phyloP scores from a whole-genome alignment of 2,888 invertebrate species.

The Blomia tropicalis region DNA sequence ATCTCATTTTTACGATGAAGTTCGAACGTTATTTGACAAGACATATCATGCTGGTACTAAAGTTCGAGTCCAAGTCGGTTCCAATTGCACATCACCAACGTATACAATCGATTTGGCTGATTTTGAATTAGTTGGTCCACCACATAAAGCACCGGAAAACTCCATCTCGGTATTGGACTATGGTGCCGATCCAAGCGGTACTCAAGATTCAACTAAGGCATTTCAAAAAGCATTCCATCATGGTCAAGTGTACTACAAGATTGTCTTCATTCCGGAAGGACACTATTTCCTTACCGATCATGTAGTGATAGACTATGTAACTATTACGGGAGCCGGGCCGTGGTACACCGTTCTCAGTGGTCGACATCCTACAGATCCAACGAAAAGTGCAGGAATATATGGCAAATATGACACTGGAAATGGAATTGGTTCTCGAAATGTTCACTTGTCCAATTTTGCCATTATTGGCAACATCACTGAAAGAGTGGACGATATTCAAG shows the following conservation, averaged over 20 bases:
- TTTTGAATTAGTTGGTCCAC: conserved; percentile 5
- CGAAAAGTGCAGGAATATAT: not conserved
- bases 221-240: conserved; percentile 1
- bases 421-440: not conserved
- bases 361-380: not conserved
- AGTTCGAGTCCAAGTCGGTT: not conserved
- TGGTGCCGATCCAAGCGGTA: not conserved
- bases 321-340: not conserved
- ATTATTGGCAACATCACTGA: conserved; percentile 11
- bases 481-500: not conserved
- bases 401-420: conserved; percentile 1
- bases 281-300: not conserved
- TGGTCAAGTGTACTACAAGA: not conserved
- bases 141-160: not conserved
- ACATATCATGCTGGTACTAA: not conserved
- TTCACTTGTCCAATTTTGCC: not conserved
- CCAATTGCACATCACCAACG: not conserved
- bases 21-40: conserved; percentile 6
- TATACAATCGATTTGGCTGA: conserved; percentile 13
- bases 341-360: not conserved
- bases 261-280: conserved; percentile 5
- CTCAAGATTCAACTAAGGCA: not conserved
- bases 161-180: not conserved
- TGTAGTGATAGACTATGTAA: not conserved
- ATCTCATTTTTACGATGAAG: conserved; percentile 2